phyloP scores from a whole-genome alignment of 2,888 invertebrate species.

The Eulithis prunata region DNA sequence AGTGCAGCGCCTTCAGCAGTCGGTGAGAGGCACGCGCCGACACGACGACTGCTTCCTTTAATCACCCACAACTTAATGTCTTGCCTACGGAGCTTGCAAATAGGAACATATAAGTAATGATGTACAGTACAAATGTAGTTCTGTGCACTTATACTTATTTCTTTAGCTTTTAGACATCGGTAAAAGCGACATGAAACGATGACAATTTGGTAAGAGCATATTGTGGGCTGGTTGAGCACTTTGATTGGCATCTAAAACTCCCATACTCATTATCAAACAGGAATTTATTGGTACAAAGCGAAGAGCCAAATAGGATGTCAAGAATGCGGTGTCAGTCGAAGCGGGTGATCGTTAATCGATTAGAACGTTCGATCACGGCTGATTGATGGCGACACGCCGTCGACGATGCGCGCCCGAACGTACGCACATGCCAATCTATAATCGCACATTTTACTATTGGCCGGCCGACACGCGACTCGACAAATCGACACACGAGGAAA shows the following conservation, averaged over 20 bases:
- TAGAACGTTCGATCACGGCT: constrained; percentile 74
- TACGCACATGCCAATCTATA: constrained; percentile 62
- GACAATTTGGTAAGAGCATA: constrained; percentile 3
- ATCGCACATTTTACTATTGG: constrained; percentile 73
- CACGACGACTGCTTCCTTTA: constrained; percentile 56
- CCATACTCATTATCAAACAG: constrained; percentile 28
- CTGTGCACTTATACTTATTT: no score
- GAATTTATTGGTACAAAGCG: constrained; percentile 45
- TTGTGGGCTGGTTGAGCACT: neutral
- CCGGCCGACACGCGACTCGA: constrained; percentile 62
- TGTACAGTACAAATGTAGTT: neutral
- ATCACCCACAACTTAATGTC: constrained; percentile 42
- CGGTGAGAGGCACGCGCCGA: constrained; percentile 65
- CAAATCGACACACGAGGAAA: constrained; percentile 77
- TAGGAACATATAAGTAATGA: constrained; percentile 12
- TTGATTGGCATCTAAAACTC: constrained; percentile 23
- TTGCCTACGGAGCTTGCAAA: constrained; percentile 5
- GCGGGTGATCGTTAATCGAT: constrained; percentile 71
- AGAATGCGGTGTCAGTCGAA: constrained; percentile 60
- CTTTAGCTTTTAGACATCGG: neutral
- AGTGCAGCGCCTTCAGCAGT: constrained; percentile 58
- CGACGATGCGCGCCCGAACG: constrained; percentile 58
- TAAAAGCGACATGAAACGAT: neutral
- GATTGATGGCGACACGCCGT: constrained; percentile 74
- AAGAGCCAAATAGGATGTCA: constrained; percentile 56